Evolutionary conservation across 2,113 vertebrate genomes (phyloP), one percentile per base, ranked within the genome.

Genomic region (Apodemus sylvaticus): DNA sequence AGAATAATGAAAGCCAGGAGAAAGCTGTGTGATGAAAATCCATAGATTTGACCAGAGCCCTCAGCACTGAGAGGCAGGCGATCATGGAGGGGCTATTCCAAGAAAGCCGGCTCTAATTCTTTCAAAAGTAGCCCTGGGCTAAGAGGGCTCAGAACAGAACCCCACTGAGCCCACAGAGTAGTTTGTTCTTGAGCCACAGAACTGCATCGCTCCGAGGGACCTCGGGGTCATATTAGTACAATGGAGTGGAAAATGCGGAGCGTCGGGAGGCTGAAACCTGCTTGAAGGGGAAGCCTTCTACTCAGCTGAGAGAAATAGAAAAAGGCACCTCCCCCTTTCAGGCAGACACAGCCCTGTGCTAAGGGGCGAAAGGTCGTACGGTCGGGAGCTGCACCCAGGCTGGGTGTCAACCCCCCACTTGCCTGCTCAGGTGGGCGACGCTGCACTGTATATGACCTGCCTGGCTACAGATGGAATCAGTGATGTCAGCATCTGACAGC

Each of bases 1-100:
- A 78, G 78, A 87, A 90, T 94, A 83, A 68, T 79, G 39, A 85
- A 92, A 95, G 62, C 55, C 53, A 19, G 94, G 74, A 51, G 16
- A 48, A 74, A 90, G 62, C 6, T 10, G 16, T 29, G 66, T 45
- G 48, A 60, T 87, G 92, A 55, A 66, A 86, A 86, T 39, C 26
- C 66, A 60, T 24, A 45, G 95, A 87, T 93, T 92, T 45, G 45
- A 19, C 31, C 39, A 77, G 90, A 36, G 78, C 45, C 85, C 92
- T 76, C 51, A 26, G 90, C 66, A 74, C 10, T 0, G 8, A 79
- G 83, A 71, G 66, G 78, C 45, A n/a, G 81, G 81, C 76, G 87
- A 39, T 86, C n/a, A 19, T 2, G 6, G 76, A 71, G 82, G 51
- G 70, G 91, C 91, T 81, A 10, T 29, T 58, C 73, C 26, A 64